Evolutionary conservation across 2,797 vertebrate species (phyloP), one percentile per base, ranked within the genome.

Genomic region (Otolemur crassicaudatus): DNA sequence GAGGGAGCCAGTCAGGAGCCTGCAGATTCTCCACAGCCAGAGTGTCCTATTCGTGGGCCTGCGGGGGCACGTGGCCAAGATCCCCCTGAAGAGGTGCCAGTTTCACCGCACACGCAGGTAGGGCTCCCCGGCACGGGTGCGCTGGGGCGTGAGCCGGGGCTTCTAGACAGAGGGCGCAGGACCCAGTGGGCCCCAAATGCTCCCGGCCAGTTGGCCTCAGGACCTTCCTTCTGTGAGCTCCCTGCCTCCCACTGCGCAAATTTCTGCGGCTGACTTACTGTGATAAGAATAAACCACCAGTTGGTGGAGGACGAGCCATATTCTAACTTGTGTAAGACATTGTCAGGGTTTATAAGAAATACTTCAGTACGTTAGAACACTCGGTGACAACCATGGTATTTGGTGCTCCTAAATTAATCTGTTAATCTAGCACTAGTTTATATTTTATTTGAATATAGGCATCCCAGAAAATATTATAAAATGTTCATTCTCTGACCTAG

Each of bases 11-110:
- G 98, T 99, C 97, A 98, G 99, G 94, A 99, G 99, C 97, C 98
- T 99, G 97, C 99, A 99, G 97, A 99, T 99, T 96, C 98, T 99
- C 91, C 99, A 99, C 98, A 99, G 99, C 97, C 99, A 99, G 97
- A 99, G 99, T 29, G 99, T 99, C 98, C 99, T 99, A 43, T 99
- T 99, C 5, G 99, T 99, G 93, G 99, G 99, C 9, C 99, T 99
- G 25, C 98, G 98, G 92, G 99, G 99, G 96, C 99, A 99, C 34
- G 99, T 99, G 97, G 99, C 99, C 98, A 99, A 99, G 98, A 99
- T 99, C 96, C 99, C 99, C 0, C 99, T 99, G 96, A 99, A 99
- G 99, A 99, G 99, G 97, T 99, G 99, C 98, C 99, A 97, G 93
- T 99, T 99, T 98, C 99, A 99, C 98, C 99, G 98, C 98, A 99